Evolutionary conservation across 2,888 invertebrate genomes (phyloP).

Genomic region (Xylocampa areola): DNA sequence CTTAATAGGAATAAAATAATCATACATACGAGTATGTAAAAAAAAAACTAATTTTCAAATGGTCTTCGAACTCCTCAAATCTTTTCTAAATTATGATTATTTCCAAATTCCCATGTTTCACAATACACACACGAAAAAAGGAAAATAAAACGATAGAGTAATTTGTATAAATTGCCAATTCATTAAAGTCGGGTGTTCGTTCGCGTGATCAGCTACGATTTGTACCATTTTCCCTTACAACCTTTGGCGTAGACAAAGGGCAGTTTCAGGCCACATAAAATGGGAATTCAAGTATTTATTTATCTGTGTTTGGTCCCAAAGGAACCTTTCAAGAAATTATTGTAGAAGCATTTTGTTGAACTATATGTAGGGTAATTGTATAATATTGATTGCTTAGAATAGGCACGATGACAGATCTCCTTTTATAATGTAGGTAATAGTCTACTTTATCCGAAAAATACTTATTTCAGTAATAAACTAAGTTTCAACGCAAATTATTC

Average conservation of each 20-base stretch:
- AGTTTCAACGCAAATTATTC: no score
- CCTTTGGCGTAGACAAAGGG: constrained; percentile 42
- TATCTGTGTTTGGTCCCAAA: constrained; percentile 17
- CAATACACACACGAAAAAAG: constrained; percentile 17
- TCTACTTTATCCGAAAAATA: no score
- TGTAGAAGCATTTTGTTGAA: neutral
- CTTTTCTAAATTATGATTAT: constrained; percentile 1
- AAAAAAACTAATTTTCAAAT: no score
- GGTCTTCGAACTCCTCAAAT: neutral
- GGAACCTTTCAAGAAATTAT: constrained; percentile 7
- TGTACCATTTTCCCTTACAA: constrained; percentile 48
- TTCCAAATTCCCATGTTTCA: constrained; percentile 7
- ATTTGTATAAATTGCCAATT: constrained; percentile 62
- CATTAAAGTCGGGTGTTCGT: constrained; percentile 49
- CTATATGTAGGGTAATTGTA: constrained; percentile 1
- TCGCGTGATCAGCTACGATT: constrained; percentile 61
- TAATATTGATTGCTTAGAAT: no score
- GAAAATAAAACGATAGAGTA: constrained; percentile 46
- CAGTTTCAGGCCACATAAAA: constrained; percentile 33
- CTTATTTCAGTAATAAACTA: no score
- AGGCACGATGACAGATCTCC: no score
- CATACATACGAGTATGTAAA: neutral
- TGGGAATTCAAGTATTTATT: constrained; percentile 37
- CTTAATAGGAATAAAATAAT: no score
- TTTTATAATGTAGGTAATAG: no score